Conservation (phyloP, 53 echinoderm and acorn worm species). For the Zoroaster sp. region DNA sequence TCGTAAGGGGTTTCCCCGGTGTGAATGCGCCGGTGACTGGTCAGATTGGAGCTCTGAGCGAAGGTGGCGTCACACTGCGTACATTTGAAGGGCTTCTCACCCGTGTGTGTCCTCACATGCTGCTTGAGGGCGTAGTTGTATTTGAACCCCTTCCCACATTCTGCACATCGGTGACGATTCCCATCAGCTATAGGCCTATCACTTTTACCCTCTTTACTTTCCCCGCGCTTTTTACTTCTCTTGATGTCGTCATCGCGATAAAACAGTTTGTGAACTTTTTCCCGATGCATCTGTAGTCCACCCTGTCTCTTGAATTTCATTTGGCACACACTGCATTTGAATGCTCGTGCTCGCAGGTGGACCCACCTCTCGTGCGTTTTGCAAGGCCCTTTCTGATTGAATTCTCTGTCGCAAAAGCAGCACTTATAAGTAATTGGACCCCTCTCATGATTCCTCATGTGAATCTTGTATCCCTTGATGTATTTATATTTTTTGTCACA, state of each 20-base stretch:
- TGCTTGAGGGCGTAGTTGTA: constrained; percentile 61
- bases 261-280: background rate
- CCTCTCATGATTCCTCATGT: background rate
- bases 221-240: background rate
- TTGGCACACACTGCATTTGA: constrained; percentile 27
- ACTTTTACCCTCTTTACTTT: background rate
- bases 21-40: constrained; percentile 71
- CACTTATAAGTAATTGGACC: constrained; percentile 22
- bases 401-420: constrained; percentile 21
- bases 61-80: constrained; percentile 52
- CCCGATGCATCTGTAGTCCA: constrained; percentile 15
- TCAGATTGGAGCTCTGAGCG: constrained; percentile 63
- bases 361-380: constrained; percentile 23
- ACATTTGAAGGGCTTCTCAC: constrained; percentile 69
- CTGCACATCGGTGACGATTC: constrained; percentile 50
- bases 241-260: background rate
- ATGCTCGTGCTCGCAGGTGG: constrained; percentile 8
- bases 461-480: constrained; percentile 22
- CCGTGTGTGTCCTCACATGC: constrained; percentile 65
- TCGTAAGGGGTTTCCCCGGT: constrained; percentile 74
- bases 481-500: constrained; percentile 1
- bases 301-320: constrained; percentile 44
- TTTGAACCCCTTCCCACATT: constrained; percentile 65
- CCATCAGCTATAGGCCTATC: background rate
- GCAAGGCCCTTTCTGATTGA: constrained; percentile 23